A percentile compares a stretch with the other conserved stretches of the same genome.
phyloP scores from a whole-genome alignment of 2,888 invertebrate species.

The Euplexia lucipara region DNA sequence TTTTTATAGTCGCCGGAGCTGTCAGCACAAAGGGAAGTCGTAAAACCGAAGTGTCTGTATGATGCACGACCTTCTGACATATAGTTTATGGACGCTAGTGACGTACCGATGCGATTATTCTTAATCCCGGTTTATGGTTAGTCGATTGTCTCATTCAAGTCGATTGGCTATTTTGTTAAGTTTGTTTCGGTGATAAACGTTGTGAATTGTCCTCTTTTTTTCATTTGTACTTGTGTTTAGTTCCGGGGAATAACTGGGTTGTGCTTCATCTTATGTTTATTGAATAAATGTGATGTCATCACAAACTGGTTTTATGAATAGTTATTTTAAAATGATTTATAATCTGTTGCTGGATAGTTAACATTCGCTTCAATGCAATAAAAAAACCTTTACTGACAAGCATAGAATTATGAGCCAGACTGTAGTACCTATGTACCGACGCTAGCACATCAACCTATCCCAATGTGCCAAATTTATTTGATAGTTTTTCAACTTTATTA shows the following conservation, averaged over 20 bases:
- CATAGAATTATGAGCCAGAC: no score
- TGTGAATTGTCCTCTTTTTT: conserved; percentile 15
- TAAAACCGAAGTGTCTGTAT: conserved; percentile 80
- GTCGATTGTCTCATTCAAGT: conserved; percentile 67
- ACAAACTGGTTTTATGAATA: conserved; percentile 11
- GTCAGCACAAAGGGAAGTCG: conserved; percentile 81
- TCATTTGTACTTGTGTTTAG: conserved; percentile 20
- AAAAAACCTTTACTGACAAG: background rate
- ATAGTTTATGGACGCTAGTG: conserved; percentile 68
- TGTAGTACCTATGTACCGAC: no score
- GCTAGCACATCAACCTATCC: no score
- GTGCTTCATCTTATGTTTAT: background rate
- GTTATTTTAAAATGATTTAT: background rate
- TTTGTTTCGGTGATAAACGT: conserved; percentile 47
- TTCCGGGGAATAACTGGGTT: conserved; percentile 22
- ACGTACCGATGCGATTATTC: conserved; percentile 73
- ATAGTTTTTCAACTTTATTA: background rate
- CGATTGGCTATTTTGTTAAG: conserved; percentile 67
- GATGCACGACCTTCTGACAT: conserved; percentile 78
- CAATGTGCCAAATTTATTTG: background rate
- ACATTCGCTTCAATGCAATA: background rate
- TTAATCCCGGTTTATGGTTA: conserved; percentile 80
- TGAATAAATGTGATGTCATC: conserved; percentile 2
- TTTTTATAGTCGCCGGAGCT: conserved; percentile 77
- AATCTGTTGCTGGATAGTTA: background rate